Evolutionary conservation across 2,888 invertebrate species (phyloP).

Genomic region (Drosophila maculinotata): DNA sequence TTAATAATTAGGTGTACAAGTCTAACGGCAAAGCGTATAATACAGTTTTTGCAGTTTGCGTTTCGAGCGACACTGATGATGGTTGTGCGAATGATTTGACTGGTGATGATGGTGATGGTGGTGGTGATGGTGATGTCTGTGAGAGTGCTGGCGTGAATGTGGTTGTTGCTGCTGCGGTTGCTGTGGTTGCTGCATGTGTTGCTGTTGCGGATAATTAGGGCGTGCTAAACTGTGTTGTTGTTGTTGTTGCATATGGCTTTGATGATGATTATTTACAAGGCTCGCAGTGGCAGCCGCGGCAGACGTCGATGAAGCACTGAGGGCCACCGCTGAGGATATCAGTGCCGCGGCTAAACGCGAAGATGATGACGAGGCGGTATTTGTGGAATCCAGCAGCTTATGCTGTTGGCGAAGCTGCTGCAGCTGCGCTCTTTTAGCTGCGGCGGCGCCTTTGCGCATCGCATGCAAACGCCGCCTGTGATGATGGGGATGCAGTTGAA

Average conservation of each 20-base stretch:
- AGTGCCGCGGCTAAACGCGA: conserved; percentile 73
- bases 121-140: conserved; percentile 67
- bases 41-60: conserved; percentile 85
- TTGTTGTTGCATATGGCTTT: conserved; percentile 73
- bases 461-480: conserved; percentile 81
- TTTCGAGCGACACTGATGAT: conserved; percentile 83
- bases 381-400: conserved; percentile 60
- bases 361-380: conserved; percentile 69
- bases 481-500: conserved; percentile 79
- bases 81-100: conserved; percentile 71
- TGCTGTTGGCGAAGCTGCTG: conserved; percentile 73
- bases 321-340: conserved; percentile 71
- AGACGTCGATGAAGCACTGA: conserved; percentile 65
- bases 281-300: conserved; percentile 58
- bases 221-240: conserved; percentile 30
- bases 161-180: conserved; percentile 37
- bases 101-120: conserved; percentile 70
- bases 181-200: conserved; percentile 37
- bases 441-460: conserved; percentile 74
- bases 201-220: conserved; percentile 27
- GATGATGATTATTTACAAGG: conserved; percentile 82
- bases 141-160: conserved; percentile 57
- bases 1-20: conserved; percentile 58
- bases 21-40: conserved; percentile 85
- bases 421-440: conserved; percentile 69